Percentiles rank a stretch among this genome's conserved stretches.
Conservation (phyloP, 2,113 vertebrate genomes). For the Apteryx mantelli region DNA sequence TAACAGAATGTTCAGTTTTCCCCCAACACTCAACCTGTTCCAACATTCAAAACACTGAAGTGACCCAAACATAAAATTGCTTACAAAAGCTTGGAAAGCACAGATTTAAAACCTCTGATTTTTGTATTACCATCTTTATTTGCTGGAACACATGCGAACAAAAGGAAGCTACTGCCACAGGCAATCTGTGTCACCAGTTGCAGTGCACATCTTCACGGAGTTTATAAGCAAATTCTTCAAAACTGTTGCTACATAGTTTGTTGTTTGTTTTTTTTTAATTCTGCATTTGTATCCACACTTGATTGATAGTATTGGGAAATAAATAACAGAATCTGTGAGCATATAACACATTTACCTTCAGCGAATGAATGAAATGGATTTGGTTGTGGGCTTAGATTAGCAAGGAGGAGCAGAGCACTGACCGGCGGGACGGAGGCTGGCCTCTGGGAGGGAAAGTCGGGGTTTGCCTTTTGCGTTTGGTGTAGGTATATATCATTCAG, state of each 20-base stretch:
- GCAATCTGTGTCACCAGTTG: neutral
- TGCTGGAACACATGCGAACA: slow-evolving; percentile 60
- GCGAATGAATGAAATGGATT: neutral
- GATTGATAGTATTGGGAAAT: neutral
- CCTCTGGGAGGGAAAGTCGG: neutral
- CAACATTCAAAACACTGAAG: neutral
- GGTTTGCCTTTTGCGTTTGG: neutral
- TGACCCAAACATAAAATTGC: neutral
- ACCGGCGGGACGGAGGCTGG: neutral
- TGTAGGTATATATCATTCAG: neutral
- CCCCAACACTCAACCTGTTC: neutral
- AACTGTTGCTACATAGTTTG: neutral
- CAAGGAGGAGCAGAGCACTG: neutral
- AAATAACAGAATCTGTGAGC: neutral
- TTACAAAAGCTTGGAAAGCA: neutral
- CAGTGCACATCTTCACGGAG: neutral
- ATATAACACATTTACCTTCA: neutral
- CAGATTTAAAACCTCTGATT: slow-evolving; percentile 5
- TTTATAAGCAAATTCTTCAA: slow-evolving; percentile 22
- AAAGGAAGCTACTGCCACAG: slow-evolving; percentile 9
- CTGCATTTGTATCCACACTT: neutral
- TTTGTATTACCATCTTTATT: slow-evolving; percentile 48
- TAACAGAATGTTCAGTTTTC: slow-evolving; percentile 18
- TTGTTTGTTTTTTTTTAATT: neutral
- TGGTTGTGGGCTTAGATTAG: neutral